Evolutionary conservation across 37 sponge, comb jelly and placozoan genomes (phyloP).

Genomic region (Oopsacas minuta): DNA sequence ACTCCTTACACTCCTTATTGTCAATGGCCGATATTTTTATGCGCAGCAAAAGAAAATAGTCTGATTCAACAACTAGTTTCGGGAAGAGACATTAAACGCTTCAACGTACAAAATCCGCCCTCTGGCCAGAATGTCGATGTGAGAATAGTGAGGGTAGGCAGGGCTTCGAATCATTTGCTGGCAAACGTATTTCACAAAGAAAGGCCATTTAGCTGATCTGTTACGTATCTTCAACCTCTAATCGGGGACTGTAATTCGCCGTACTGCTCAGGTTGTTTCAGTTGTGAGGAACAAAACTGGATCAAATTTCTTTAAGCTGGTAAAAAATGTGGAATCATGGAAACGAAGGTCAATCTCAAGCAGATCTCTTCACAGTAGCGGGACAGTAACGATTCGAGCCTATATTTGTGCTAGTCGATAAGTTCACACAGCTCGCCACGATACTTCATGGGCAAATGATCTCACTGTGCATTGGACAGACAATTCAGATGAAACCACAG

Average conservation of each 20-base stretch:
- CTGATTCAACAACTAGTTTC: not conserved
- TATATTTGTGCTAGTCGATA: not conserved
- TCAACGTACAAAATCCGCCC: not conserved
- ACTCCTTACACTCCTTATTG: no score
- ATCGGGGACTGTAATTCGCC: no score
- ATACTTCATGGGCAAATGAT: not conserved
- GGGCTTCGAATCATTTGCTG: not conserved
- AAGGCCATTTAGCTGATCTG: no score
- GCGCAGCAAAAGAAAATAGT: no score
- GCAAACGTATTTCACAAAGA: not conserved
- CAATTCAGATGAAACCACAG: no score
- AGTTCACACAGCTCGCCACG: not conserved
- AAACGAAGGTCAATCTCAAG: not conserved
- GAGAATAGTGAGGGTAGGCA: not conserved
- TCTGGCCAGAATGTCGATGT: not conserved
- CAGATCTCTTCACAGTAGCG: slow-evolving; percentile 8
- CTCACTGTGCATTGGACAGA: no score
- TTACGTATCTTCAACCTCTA: no score
- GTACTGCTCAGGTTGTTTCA: slow-evolving; percentile 11
- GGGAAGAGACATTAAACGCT: not conserved
- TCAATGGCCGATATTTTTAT: no score
- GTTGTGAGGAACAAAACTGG: not conserved
- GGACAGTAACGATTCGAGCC: not conserved
- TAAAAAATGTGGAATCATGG: not conserved
- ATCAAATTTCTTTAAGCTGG: slow-evolving; percentile 11